Percentiles rank a stretch among this genome's conserved stretches.
These are phyloP conservation scores for Reinhardtius hippoglossoides DNA, from an alignment of 2,113 vertebrate genomes.

Conservation along the genomic window DNA sequence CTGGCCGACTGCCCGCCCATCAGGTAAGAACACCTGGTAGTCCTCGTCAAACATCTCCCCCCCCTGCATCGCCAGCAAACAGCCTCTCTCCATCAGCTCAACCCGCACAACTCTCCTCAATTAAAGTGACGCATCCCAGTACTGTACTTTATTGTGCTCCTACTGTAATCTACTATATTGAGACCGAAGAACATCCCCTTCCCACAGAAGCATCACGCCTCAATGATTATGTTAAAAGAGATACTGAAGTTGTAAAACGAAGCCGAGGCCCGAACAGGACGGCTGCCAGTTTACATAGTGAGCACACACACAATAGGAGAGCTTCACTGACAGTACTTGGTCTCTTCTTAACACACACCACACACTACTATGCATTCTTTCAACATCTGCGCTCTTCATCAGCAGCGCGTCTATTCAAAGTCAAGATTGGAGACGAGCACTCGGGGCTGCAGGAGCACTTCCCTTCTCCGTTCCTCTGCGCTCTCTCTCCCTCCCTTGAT, in stretches of 20 bases:
- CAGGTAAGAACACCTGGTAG: conserved; percentile 71
- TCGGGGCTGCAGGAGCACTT: conserved; percentile 75
- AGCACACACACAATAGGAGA: conserved; percentile 56
- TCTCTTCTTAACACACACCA: conserved; percentile 13
- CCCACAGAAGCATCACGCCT: conserved; percentile 45
- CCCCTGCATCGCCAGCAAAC: conserved; percentile 46
- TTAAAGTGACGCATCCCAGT: conserved; percentile 14
- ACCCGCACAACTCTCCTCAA: conserved; percentile 1
- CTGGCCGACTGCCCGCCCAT: conserved; percentile 57
- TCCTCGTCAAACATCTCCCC: conserved; percentile 65
- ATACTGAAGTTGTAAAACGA: conserved; percentile 19
- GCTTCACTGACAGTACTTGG: neutral
- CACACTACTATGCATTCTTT: conserved; percentile 39
- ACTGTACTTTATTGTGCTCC: conserved; percentile 1
- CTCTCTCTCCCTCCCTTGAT: conserved; percentile 51
- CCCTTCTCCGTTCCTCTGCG: conserved; percentile 47
- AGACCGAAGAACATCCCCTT: conserved; percentile 19
- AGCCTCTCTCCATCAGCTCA: conserved; percentile 38
- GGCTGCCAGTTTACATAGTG: conserved; percentile 38
- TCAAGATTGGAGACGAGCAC: conserved; percentile 60
- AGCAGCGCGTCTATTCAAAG: conserved; percentile 64
- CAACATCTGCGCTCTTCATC: conserved; percentile 72
- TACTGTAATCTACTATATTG: conserved; percentile 22
- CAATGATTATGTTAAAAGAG: conserved; percentile 45
- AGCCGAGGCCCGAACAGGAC: conserved; percentile 28